Evolutionary conservation across 1,140 invertebrate genomes (phyloP).

Genomic region (Apolygus lucorum): DNA sequence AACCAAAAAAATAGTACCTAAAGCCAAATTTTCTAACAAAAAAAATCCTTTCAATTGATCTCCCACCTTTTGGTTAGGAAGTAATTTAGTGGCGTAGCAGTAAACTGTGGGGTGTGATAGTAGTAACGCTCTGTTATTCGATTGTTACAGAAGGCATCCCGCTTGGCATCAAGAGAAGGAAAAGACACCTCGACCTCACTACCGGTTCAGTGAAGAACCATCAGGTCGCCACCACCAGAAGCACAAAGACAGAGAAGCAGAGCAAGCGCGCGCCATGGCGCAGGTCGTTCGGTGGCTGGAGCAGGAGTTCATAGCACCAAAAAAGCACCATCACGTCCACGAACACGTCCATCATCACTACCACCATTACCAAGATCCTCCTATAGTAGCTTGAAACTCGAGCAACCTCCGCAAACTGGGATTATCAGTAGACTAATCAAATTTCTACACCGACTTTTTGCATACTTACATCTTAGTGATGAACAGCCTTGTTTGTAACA

Average conservation of each 20-base stretch:
- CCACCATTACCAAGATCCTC: constrained; percentile 57
- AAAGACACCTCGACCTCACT: background rate
- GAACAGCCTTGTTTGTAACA: too few relatives aligned
- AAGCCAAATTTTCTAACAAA: too few relatives aligned
- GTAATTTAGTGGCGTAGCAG: too few relatives aligned
- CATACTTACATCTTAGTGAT: too few relatives aligned
- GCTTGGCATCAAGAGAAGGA: constrained; percentile 7
- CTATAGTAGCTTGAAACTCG: constrained; percentile 36
- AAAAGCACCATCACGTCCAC: constrained; percentile 51
- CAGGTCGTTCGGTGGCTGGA: constrained; percentile 52
- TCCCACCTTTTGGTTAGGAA: too few relatives aligned
- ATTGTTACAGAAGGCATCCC: constrained; percentile 6
- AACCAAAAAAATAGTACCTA: too few relatives aligned
- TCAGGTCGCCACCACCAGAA: constrained; percentile 48
- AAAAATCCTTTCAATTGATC: too few relatives aligned
- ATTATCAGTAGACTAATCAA: too few relatives aligned
- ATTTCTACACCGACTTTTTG: too few relatives aligned
- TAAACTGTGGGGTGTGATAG: too few relatives aligned
- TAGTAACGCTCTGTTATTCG: too few relatives aligned
- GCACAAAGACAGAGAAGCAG: constrained; percentile 55
- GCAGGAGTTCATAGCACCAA: constrained; percentile 43
- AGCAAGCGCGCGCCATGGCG: constrained; percentile 61
- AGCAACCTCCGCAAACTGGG: too few relatives aligned
- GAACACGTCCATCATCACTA: constrained; percentile 78
- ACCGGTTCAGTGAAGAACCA: background rate